Conservation (phyloP, 2,888 invertebrate genomes). For the Torymus tubicola region DNA sequence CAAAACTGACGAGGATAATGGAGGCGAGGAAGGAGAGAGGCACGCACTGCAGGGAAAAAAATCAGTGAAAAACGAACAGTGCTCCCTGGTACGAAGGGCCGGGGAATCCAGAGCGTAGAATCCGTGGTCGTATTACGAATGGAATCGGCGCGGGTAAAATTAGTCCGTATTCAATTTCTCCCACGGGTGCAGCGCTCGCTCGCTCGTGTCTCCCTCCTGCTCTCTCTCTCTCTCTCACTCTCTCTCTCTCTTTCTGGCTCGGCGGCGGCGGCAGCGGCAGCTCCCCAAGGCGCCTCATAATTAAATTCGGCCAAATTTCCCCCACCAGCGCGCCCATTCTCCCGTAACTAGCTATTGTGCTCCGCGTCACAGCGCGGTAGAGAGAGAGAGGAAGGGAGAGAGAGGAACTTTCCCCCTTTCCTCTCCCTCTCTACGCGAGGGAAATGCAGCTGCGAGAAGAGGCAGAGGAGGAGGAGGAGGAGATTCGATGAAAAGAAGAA, state of each 20-base stretch:
- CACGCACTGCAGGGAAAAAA: slow-evolving; percentile 32
- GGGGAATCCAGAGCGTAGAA: slow-evolving; percentile 21
- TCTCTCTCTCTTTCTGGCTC: slow-evolving; percentile 36
- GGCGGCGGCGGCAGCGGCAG: slow-evolving; percentile 57
- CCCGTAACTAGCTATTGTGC: slow-evolving; percentile 76
- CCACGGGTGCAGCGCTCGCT: slow-evolving; percentile 64
- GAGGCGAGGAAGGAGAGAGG: slow-evolving; percentile 26
- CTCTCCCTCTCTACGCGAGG: slow-evolving; percentile 63
- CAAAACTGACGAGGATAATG: slow-evolving; percentile 27
- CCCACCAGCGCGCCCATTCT: slow-evolving; percentile 72
- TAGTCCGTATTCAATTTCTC: slow-evolving; percentile 76
- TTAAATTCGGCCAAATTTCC: slow-evolving; percentile 76
- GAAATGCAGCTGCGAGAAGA: slow-evolving; percentile 29
- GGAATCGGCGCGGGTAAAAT: slow-evolving; percentile 72
- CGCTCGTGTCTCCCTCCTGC: slow-evolving; percentile 8
- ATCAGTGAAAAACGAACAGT: slow-evolving; percentile 29
- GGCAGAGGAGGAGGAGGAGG: slow-evolving; percentile 6
- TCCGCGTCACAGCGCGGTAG: slow-evolving; percentile 63
- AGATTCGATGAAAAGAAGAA: slow-evolving; percentile 45
- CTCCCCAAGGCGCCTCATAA: slow-evolving; percentile 76
- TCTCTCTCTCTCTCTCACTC: slow-evolving; percentile 32
- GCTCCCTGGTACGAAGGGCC: not conserved
- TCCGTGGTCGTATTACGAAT: slow-evolving; percentile 63
- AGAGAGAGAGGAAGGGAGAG: no score
- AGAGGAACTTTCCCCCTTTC: slow-evolving; percentile 61